These are phyloP conservation scores for Macrotis lagotis DNA, from an alignment of 2,113 vertebrate genomes.

Conservation along the genomic window DNA sequence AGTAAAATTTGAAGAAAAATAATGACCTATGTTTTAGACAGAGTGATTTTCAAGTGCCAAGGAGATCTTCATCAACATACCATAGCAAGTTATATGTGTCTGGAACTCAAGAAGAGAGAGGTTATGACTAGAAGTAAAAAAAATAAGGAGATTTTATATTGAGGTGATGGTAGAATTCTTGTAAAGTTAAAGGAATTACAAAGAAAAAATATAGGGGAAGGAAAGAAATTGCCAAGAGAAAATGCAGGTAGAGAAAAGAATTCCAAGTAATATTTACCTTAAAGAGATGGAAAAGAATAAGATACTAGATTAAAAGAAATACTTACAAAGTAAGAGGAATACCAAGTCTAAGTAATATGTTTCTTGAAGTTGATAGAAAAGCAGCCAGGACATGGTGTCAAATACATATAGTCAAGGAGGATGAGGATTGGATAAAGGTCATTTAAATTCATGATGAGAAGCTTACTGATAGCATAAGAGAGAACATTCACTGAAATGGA, in stretches of 20 bases:
- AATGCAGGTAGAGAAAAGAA: background rate
- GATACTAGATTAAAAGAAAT: too few relatives aligned
- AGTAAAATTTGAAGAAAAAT: background rate
- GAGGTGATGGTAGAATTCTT: background rate
- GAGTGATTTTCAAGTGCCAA: background rate
- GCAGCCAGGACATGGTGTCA: too few relatives aligned
- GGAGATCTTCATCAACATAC: background rate
- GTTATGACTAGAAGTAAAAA: background rate
- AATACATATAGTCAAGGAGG: too few relatives aligned
- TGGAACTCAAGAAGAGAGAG: background rate
- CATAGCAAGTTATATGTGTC: background rate
- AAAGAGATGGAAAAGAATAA: background rate
- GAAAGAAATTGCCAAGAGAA: background rate
- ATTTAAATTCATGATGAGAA: too few relatives aligned
- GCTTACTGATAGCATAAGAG: too few relatives aligned
- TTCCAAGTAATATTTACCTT: background rate
- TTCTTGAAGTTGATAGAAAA: too few relatives aligned
- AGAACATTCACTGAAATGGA: too few relatives aligned
- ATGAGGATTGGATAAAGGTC: too few relatives aligned
- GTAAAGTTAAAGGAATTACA: background rate
- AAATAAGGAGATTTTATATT: background rate
- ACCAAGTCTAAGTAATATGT: too few relatives aligned
- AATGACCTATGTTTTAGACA: background rate
- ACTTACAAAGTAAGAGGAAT: too few relatives aligned
- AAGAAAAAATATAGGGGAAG: too few relatives aligned